phyloP scores from a whole-genome alignment of 2,113 vertebrate species.

The Myocastor coypus region DNA sequence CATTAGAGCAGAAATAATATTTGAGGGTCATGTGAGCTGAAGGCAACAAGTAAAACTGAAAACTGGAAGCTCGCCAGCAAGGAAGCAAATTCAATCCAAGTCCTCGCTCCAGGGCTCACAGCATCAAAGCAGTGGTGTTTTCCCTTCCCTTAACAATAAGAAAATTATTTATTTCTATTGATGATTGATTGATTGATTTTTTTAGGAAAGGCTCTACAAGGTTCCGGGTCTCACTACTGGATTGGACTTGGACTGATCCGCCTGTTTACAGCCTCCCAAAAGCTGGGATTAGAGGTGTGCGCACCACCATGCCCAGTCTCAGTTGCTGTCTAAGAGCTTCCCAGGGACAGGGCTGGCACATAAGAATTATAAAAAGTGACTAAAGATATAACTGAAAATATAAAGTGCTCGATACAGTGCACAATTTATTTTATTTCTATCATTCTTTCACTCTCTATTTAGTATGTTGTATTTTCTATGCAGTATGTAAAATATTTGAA shows the following conservation, averaged over 20 bases:
- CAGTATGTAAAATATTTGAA: constrained; percentile 19
- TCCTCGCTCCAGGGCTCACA: background rate
- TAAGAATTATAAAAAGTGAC: background rate
- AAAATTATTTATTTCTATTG: background rate
- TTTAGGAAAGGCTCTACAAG: no score
- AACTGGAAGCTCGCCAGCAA: background rate
- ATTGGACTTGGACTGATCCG: no score
- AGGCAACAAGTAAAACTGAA: constrained; percentile 17
- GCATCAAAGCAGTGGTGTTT: background rate
- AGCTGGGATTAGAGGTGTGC: no score
- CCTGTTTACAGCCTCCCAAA: no score
- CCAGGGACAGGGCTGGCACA: no score
- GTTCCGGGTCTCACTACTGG: no score
- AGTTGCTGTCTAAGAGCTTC: no score
- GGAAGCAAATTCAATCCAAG: constrained; percentile 23
- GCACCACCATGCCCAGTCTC: no score
- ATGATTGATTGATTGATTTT: no score
- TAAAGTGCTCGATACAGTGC: background rate
- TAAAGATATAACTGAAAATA: background rate
- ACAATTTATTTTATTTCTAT: constrained; percentile 13
- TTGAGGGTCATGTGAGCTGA: background rate
- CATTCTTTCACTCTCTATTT: background rate
- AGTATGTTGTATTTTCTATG: constrained; percentile 13
- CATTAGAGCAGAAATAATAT: constrained; percentile 21
- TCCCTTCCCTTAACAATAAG: background rate